Conservation (phyloP, 2,888 invertebrate genomes). For the Oscheius onirici region DNA sequence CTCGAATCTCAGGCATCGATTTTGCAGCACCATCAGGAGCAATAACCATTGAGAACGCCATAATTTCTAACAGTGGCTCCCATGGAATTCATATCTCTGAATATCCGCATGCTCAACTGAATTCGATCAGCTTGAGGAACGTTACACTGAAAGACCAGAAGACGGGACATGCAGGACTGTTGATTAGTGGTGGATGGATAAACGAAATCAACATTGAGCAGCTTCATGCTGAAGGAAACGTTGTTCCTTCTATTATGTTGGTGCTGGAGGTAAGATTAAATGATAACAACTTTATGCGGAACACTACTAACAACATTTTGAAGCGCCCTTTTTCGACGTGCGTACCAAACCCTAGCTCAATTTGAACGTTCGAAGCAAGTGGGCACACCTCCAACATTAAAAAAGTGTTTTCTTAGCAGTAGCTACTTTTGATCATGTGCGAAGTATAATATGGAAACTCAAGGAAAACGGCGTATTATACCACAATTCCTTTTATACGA, state of each 20-base stretch:
- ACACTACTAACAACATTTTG: no score
- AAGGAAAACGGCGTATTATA: no score
- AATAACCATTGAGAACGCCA: constrained; percentile 39
- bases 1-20: constrained; percentile 42
- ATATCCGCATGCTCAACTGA: constrained; percentile 42
- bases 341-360: no score
- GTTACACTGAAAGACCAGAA: constrained; percentile 39
- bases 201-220: constrained; percentile 39
- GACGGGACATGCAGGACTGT: constrained; percentile 39
- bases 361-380: no score
- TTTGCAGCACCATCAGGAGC: constrained; percentile 48
- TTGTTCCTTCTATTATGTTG: constrained; percentile 40
- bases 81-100: constrained; percentile 50
- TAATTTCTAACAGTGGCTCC: constrained; percentile 30
- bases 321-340: no score
- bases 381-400: no score
- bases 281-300: not conserved
- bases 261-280: constrained; percentile 29
- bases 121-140: constrained; percentile 37
- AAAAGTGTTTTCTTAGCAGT: no score
- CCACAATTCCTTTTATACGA: no score
- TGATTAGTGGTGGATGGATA: constrained; percentile 47
- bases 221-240: constrained; percentile 35
- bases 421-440: no score
- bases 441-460: no score